Conservation (phyloP, 2,113 vertebrate species). For the Lepisosteus oculatus region DNA sequence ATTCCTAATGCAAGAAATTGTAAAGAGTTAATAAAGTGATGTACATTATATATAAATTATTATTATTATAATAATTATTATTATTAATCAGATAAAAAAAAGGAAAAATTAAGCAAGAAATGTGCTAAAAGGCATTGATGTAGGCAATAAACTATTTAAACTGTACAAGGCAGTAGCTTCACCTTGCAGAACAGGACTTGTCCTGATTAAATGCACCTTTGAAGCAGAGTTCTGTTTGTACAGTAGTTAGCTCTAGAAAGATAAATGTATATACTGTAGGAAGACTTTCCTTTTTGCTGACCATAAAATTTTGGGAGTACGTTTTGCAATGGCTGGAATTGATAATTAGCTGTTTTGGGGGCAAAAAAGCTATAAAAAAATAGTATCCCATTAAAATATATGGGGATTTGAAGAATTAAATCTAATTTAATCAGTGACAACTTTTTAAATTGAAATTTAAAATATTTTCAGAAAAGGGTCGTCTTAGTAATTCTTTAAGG, state of each 20-base stretch:
- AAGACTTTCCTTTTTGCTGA: slow-evolving; percentile 12
- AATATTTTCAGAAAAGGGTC: too few species aligned
- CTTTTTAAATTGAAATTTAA: too few species aligned
- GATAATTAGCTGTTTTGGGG: slow-evolving; percentile 15
- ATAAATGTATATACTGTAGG: not conserved
- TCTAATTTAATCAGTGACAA: too few species aligned
- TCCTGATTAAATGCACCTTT: slow-evolving; percentile 10
- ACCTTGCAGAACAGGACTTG: not conserved
- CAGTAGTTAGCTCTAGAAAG: slow-evolving; percentile 1
- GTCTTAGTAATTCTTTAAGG: too few species aligned
- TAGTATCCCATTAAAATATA: slow-evolving; percentile 16
- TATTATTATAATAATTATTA: too few species aligned
- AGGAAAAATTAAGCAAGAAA: slow-evolving; percentile 16
- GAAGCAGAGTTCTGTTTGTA: slow-evolving; percentile 5
- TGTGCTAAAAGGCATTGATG: slow-evolving; percentile 18
- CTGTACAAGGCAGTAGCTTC: slow-evolving; percentile 7
- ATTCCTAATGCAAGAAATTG: too few species aligned
- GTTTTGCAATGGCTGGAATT: slow-evolving; percentile 2
- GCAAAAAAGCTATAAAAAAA: slow-evolving; percentile 37
- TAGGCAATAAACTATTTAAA: slow-evolving; percentile 17
- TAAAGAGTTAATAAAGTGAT: too few species aligned
- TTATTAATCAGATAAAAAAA: slow-evolving; percentile 8
- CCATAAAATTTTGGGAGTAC: not conserved
- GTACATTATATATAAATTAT: too few species aligned
- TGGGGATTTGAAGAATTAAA: too few species aligned